Percentiles rank a stretch among this genome's conserved stretches.
Conservation (phyloP, 2,888 invertebrate genomes). For the Caenorhabditis sulstoni region DNA sequence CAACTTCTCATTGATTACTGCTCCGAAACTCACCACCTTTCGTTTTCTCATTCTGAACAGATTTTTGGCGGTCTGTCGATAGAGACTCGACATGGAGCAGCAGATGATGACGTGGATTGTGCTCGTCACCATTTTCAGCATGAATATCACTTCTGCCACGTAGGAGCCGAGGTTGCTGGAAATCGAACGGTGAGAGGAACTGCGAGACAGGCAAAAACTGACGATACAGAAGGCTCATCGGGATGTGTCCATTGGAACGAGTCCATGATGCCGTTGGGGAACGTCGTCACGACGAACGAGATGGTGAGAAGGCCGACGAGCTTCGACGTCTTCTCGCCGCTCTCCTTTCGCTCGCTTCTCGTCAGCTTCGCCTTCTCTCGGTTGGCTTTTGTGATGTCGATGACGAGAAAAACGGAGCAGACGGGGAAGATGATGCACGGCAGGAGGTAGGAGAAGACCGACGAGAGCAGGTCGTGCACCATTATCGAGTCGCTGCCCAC, state of each 20-base stretch:
- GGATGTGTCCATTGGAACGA: neutral
- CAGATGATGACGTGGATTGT: too few relatives aligned
- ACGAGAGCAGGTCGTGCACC: neutral
- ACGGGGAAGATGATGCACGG: constrained; percentile 8
- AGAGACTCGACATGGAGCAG: too few relatives aligned
- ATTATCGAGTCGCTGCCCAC: neutral
- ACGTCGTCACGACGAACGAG: neutral
- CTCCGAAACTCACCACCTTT: too few relatives aligned
- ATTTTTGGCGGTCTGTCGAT: too few relatives aligned
- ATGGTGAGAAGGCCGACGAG: neutral
- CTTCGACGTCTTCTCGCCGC: neutral
- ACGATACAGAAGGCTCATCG: too few relatives aligned
- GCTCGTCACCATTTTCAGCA: too few relatives aligned
- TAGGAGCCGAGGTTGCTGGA: too few relatives aligned
- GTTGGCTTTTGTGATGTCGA: neutral
- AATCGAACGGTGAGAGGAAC: too few relatives aligned
- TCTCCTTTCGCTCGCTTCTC: neutral
- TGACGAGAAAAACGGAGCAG: neutral
- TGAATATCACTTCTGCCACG: too few relatives aligned
- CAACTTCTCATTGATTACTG: too few relatives aligned
- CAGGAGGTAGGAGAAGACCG: neutral
- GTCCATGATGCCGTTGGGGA: neutral
- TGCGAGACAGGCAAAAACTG: too few relatives aligned
- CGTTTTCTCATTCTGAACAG: too few relatives aligned
- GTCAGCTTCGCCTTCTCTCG: neutral